Base-by-base conservation (phyloP, 2,113 vertebrate species). In the Dermatemys mawii region DNA sequence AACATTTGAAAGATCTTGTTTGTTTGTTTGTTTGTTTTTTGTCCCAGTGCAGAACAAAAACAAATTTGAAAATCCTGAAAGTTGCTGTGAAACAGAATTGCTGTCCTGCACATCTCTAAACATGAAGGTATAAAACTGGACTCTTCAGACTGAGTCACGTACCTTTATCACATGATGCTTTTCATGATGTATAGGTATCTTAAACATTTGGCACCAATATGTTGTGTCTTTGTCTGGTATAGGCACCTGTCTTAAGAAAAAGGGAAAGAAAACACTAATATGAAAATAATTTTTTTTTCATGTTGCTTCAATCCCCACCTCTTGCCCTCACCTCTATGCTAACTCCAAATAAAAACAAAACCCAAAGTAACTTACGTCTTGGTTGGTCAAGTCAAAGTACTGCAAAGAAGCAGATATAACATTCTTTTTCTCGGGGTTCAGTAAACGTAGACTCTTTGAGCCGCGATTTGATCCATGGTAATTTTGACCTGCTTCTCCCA, bases 121-220 rank as follows among this genome's bases (percentile, higher is more conserved):
- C 16, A 50, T 44, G 70, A 53, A 29, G 14, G 46, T 32, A 41
- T 38, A 78, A 81, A 81, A n/a, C 51, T 83, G 67, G 60, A 84
- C 14, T 81, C n/a, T 3, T 29, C 29, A 88, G 44, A 70, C 29
- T 76, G 41, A 80, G 55, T 79, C 73, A 97, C 98, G 96, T 97
- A 99, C 99, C 98, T 98, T 98, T 94, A 98, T 98, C 17, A 99
- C 97, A 1, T 99, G 99, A 95, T 98, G 99, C 60, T 99, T 99
- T 95, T 97, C 98, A 82, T 98, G 96, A 54, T 98, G 93, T n/a
- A 95, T 12, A 24, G 99, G 99, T 84, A 99, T 98, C 97, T 98
- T 99, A 97, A 98, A 99, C 97, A 99, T 99, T 96, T 99, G 98
- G 91, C 99, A 99, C 99, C 99, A 99, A 73, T 99, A 99, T 3